Evolutionary conservation across 2,888 invertebrate species (phyloP).

Genomic region (Drosophila birchii): DNA sequence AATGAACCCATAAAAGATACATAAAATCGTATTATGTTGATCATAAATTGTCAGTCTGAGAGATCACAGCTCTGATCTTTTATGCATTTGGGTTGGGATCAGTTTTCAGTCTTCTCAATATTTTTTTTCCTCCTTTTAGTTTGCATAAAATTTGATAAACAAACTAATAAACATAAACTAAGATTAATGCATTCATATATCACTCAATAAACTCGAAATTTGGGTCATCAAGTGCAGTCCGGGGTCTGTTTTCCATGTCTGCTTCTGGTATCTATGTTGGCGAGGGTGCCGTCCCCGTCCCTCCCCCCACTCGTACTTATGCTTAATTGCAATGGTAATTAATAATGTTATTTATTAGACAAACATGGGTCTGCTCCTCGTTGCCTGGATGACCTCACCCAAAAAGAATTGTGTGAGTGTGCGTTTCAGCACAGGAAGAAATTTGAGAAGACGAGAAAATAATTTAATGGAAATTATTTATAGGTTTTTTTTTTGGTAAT

Average conservation of each 20-base stretch:
- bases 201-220: slow-evolving; percentile 71
- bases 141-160: slow-evolving; percentile 60
- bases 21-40: slow-evolving; percentile 55
- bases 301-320: slow-evolving; percentile 63
- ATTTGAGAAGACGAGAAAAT: too few relatives aligned
- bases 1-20: slow-evolving; percentile 35
- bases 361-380: slow-evolving; percentile 44
- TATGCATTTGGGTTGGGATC: slow-evolving; percentile 23
- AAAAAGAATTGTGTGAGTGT: slow-evolving; percentile 51
- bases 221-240: slow-evolving; percentile 75
- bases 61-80: slow-evolving; percentile 38
- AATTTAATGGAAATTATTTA: too few relatives aligned
- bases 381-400: slow-evolving; percentile 79
- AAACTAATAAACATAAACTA: slow-evolving; percentile 73
- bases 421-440: slow-evolving; percentile 32
- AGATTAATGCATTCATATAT: slow-evolving; percentile 79
- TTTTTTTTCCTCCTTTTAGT: slow-evolving; percentile 31
- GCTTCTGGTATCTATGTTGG: slow-evolving; percentile 22
- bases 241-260: slow-evolving; percentile 23
- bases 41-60: slow-evolving; percentile 30
- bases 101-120: slow-evolving; percentile 28
- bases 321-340: slow-evolving; percentile 81
- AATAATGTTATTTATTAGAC: slow-evolving; percentile 81
- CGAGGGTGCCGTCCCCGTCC: slow-evolving; percentile 28
- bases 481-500: too few relatives aligned